Base-by-base conservation (phyloP, 2,797 vertebrate genomes). In the Brachymystax lenok region DNA sequence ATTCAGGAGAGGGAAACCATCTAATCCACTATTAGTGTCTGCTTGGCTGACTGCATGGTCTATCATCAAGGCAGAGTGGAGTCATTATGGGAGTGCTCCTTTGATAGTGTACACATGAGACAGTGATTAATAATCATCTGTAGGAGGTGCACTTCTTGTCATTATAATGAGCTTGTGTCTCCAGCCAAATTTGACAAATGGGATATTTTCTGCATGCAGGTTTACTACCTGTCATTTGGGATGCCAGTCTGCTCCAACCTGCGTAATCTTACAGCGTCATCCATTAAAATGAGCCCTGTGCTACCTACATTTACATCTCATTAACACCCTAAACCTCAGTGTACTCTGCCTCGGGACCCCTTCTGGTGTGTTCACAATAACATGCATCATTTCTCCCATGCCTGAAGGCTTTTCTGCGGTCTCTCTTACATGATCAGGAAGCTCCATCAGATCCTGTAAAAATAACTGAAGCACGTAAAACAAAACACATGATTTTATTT, bases 291-390 rank as follows among this genome's bases (percentile, higher is more conserved):
- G 16, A 17, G 5, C 4, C 27, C 28, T 21, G 24, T 1, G 54
- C 70, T 33, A 74, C 81, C 71, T 77, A 72, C 74, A 88, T 91
- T 90, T 87, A 77, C 89, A 88, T 91, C 77, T 87, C 86, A 89
- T 91, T 87, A 59, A 69, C 73, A 86, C 85, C 79, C 16, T 64
- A 16, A 21, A 14, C n/a, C 52, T 33, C 28, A 30, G 8, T 16
- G 16, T 33, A 13, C 51, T 35, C 80, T 33, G 80, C 88, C 79
- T 56, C 67, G 5, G 83, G 88, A 76, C 86, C 90, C 92, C 91
- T 92, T 91, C 88, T 93, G 90, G 85, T 83, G 81, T 86, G 85
- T 87, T 91, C 82, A 82, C 88, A 87, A 90, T 92, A 82, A 90
- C 89, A 91, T 87, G 90, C 90, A 87, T 90, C 89, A 89, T 87